Evolutionary conservation across 2,797 vertebrate species (phyloP), one percentile per base, ranked within the genome.

Genomic region (Lemur catta): DNA sequence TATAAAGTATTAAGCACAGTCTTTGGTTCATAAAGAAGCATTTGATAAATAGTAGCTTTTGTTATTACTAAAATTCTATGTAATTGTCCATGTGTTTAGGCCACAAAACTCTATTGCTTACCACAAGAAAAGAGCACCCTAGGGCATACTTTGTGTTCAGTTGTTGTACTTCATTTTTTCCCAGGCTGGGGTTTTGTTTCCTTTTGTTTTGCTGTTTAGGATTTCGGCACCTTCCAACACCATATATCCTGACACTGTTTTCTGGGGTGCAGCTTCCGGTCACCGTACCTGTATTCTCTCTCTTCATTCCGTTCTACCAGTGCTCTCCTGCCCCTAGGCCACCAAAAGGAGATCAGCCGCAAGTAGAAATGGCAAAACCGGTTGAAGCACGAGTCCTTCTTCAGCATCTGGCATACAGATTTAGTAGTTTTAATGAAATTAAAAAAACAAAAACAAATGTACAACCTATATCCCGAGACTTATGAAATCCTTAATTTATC

Each of bases 401-500:
- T 91, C 35, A 59, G 55, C 43, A 79, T 86, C 78, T 95, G 74
- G 43, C 35, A 65, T 65, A 85, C 18, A 89, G 50, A 89, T 57
- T 90, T 86, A 74, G 38, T 43, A 55, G 38, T 7, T 61, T 86
- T 61, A 74, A 74, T 84, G 74, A 35, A 85, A 81, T 81, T 57
- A 20, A 63, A 89, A 92, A 80, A 22, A 30, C 52, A 50, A 9
- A 93, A 57, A 50, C 14, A 80, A 93, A 86, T 59, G 33, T 20
- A 88, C 18, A 88, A 43, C 28, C 15, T 86, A 5, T 79, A 78
- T 88, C 50, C 55, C 50, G 93, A 87, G 79, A 97, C 67, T 91
- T 86, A 94, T 46, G n/a, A 41, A 87, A 94, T 79, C 50, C 63
- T 97, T 95, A 82, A 95, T 93, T 93, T 95, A 96, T 95, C 82